Base-by-base conservation (phyloP, 2,888 invertebrate genomes). In the Napeogenes inachia region DNA sequence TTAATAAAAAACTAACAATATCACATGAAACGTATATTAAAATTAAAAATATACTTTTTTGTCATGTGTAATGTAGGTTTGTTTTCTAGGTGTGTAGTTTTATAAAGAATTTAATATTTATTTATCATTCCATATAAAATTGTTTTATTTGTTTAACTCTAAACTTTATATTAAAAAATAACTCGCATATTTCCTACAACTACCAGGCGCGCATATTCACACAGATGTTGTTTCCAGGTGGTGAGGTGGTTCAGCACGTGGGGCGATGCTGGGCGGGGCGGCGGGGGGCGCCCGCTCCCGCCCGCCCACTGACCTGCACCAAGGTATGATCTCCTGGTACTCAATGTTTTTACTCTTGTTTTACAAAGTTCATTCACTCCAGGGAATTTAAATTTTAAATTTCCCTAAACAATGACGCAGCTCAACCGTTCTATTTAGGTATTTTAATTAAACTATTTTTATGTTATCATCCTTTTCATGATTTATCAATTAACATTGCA, bases 261-360 rank as follows among this genome's bases (percentile, higher is more conserved):
- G 84, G 87, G 89, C 79, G 84, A 89, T 90, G 89, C 86, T 84
- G 89, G 89, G 89, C 88, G 89, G 89, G 89, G 89, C 89, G 89
- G 89, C 89, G 87, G 89, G 88, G 89, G 87, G 88, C 85, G 86
- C 88, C 85, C 89, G 89, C 89, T 89, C 88, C 89, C 89, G 89
- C 89, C 89, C 89, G 84, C 89, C 89, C 89, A 77, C 85, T 85
- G 89, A 89, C 79, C 82, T 85, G 71, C 85, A 86, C 70, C 86
- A 81, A 87, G 88, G 89, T 89, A 87, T 85, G 87, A 60, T 59
- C 60, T 71, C 83, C 84, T 85, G 73, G 82, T 86, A 84, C 62
- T 61, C 57, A 30, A 8, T 13, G 42, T 12, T 54, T 13, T 45
- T 55, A 50, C 54, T 35, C 38, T 56, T 38, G 47, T 63, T 54